phyloP scores from a whole-genome alignment of 1,140 invertebrate species.

The Melanaphis sacchari region DNA sequence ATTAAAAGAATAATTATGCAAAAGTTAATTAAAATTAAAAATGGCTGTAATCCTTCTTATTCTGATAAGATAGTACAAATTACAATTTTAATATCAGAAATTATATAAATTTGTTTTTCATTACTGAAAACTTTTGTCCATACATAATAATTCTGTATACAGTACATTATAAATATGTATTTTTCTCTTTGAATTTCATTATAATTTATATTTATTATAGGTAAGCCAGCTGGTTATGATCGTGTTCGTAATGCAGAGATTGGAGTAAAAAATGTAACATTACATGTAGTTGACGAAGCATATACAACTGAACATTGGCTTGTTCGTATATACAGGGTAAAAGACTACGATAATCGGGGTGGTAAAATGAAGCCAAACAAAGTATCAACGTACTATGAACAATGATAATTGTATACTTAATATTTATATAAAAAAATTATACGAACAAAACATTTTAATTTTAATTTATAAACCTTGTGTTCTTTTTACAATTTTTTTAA shows the following conservation, averaged over 20 bases:
- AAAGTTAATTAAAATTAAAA: neutral
- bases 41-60: neutral
- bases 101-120: neutral
- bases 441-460: slow-evolving; percentile 46
- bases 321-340: slow-evolving; percentile 94
- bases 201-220: slow-evolving; percentile 62
- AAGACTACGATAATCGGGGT: slow-evolving; percentile 85
- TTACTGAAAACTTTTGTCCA: neutral
- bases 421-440: slow-evolving; percentile 4
- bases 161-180: neutral
- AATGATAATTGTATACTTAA: too few species aligned
- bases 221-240: slow-evolving; percentile 88
- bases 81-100: neutral
- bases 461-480: slow-evolving; percentile 21
- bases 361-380: slow-evolving; percentile 55
- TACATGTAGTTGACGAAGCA: slow-evolving; percentile 91
- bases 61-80: neutral
- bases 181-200: neutral
- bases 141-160: too few species aligned
- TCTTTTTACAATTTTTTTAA: slow-evolving; percentile 30
- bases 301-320: slow-evolving; percentile 97
- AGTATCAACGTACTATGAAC: slow-evolving; percentile 37
- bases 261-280: slow-evolving; percentile 93
- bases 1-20: neutral
- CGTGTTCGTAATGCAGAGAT: slow-evolving; percentile 90